Evolutionary conservation across 2,888 invertebrate genomes (phyloP).

Genomic region (Volucella inanis): DNA sequence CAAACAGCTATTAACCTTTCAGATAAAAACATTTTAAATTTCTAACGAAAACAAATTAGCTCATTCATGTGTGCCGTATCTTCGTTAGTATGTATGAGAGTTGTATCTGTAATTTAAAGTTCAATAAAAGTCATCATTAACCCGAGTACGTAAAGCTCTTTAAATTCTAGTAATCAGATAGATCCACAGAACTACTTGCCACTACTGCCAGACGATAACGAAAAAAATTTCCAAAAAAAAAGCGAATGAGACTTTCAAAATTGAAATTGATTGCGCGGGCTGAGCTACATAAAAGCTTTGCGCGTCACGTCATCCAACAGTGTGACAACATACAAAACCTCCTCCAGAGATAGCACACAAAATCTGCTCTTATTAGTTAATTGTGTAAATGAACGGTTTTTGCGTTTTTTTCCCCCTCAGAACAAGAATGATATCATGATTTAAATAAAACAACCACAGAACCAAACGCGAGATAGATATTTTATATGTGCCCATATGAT

Average conservation of each 20-base stretch:
- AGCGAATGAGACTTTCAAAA: not conserved
- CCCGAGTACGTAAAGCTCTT: not conserved
- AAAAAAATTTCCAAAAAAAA: not conserved
- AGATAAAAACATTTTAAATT: constrained; percentile 5
- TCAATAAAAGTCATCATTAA: constrained; percentile 8
- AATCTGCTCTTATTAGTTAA: constrained; percentile 43
- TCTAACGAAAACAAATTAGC: constrained; percentile 36
- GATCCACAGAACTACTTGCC: constrained; percentile 5
- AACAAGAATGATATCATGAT: constrained; percentile 28
- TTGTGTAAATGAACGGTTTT: constrained; percentile 57
- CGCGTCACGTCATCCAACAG: not conserved
- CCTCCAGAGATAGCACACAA: constrained; percentile 1
- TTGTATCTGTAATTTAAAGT: constrained; percentile 2
- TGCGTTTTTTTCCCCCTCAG: not conserved
- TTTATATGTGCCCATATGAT: not conserved
- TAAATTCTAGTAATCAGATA: constrained; percentile 22
- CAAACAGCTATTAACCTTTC: constrained; percentile 58
- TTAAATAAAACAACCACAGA: constrained; percentile 16
- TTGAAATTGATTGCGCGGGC: constrained; percentile 25
- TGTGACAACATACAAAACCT: constrained; percentile 7
- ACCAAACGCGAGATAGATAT: not conserved
- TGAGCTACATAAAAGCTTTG: constrained; percentile 1
- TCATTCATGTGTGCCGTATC: constrained; percentile 16
- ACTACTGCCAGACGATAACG: not conserved
- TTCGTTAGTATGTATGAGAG: not conserved